Evolutionary conservation across 2,888 invertebrate genomes (phyloP).

Genomic region (Ligdia adustata): DNA sequence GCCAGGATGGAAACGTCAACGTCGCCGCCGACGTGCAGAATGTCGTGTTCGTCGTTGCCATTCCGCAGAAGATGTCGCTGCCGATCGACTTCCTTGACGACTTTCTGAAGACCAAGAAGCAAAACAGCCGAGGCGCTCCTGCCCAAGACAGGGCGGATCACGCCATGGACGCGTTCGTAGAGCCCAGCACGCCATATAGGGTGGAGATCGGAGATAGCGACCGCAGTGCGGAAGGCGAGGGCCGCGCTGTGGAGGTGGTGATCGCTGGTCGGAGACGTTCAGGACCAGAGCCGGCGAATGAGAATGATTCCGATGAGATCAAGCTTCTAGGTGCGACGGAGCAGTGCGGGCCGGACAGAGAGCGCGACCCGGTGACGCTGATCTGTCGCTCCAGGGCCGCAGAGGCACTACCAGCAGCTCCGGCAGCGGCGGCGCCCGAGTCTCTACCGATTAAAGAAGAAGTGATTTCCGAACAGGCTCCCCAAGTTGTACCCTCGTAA

Average conservation of each 20-base stretch:
- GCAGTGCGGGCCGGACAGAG: constrained; percentile 89
- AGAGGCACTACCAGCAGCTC: not conserved
- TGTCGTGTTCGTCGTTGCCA: constrained; percentile 87
- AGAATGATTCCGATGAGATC: constrained; percentile 57
- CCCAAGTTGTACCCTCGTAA: constrained; percentile 62
- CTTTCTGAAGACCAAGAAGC: constrained; percentile 30
- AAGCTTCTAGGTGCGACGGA: constrained; percentile 87
- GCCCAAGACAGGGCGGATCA: constrained; percentile 71
- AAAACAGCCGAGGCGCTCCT: constrained; percentile 38
- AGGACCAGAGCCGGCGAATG: constrained; percentile 50
- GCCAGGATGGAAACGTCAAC: constrained; percentile 91
- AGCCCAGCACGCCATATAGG: constrained; percentile 87
- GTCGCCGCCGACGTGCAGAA: constrained; percentile 90
- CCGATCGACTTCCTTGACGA: constrained; percentile 46
- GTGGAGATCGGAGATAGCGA: constrained; percentile 84
- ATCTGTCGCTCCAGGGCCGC: constrained; percentile 64
- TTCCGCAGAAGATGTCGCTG: constrained; percentile 65
- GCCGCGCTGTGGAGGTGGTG: constrained; percentile 64
- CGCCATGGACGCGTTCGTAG: constrained; percentile 82
- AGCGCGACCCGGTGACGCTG: constrained; percentile 87
- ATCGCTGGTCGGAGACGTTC: constrained; percentile 62
- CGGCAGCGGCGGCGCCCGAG: not conserved
- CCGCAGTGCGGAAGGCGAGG: constrained; percentile 52
- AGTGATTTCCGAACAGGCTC: constrained; percentile 35
- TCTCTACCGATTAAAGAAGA: constrained; percentile 7